Evolutionary conservation across 2,888 invertebrate species (phyloP).

Genomic region (Agonopterix arenella): DNA sequence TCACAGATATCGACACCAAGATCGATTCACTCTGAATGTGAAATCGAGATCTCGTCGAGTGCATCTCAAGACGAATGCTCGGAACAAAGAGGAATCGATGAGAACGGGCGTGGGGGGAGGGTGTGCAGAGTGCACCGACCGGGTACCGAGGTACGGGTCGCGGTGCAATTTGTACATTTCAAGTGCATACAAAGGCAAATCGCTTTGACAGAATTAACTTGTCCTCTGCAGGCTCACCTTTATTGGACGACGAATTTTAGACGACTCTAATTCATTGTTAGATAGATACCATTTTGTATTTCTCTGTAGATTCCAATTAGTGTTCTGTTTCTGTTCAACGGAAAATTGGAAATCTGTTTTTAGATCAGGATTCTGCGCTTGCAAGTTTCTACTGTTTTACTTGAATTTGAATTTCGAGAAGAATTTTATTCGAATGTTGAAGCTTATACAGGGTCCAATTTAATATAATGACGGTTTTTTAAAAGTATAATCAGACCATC

Average conservation of each 20-base stretch:
- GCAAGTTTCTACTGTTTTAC: too few species aligned
- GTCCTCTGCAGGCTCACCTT: conserved; percentile 65
- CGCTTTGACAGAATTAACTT: conserved; percentile 76
- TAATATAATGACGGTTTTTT: too few species aligned
- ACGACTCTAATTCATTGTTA: conserved; percentile 21
- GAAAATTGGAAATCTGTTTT: conserved; percentile 14
- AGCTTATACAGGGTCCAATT: too few species aligned
- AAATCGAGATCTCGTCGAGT: conserved; percentile 64
- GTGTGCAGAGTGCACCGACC: conserved; percentile 63
- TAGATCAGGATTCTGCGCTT: too few species aligned
- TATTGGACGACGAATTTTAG: conserved; percentile 53
- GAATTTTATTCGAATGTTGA: too few species aligned
- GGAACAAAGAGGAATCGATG: conserved; percentile 74
- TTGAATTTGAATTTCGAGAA: too few species aligned
- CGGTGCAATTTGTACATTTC: conserved; percentile 77
- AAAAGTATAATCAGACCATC: too few species aligned
- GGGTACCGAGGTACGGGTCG: conserved; percentile 47
- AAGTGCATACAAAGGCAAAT: conserved; percentile 74
- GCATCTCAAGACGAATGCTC: conserved; percentile 71
- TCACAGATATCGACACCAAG: not conserved
- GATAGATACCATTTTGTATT: too few species aligned
- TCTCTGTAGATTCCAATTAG: too few species aligned
- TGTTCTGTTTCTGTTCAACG: too few species aligned
- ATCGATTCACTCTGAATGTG: conserved; percentile 52
- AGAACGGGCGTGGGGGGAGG: conserved; percentile 51